Evolutionary conservation across 2,888 invertebrate species (phyloP), one percentile per base, ranked within the genome.

Genomic region (Drosophila anomelani): DNA sequence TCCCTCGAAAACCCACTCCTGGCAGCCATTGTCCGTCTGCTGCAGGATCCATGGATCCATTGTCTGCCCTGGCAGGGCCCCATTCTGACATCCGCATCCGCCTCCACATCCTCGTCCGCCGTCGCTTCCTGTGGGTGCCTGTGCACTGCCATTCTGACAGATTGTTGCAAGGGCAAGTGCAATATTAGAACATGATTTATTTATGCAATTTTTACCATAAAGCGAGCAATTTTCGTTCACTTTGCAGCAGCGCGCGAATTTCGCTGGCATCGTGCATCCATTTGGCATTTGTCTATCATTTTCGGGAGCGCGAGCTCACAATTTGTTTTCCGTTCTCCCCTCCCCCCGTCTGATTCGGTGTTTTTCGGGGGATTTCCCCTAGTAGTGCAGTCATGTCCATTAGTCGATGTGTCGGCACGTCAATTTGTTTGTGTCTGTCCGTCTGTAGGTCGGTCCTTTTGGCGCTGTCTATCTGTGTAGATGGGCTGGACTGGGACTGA

Each of bases 141-240:
- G 53, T 29, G 17, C 64, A 17, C 47, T 29, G 54, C 61, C 83
- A 70, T 75, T 80, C 77, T 87, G 88, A 90, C 85, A 89, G 89
- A 89, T 90, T 89, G 88, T 78, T 77, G 79, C 90, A 82, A 87
- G 88, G 88, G 81, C 90, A 89, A 89, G 85, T 85, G 90, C 87
- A 89, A 88, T 87, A 89, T 91, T 90, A 90, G 87, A 89, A 81
- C 88, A 90, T 91, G 89, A 89, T 89, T 89, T 89, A 89, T 89
- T 87, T 88, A 91, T 90, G 90, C 89, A 90, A 91, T 89, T 89
- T 90, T 87, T 87, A 88, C 62, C 74, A 74, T 78, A 78, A 84
- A 75, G 63, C 75, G 69, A 73, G 62, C 56, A 59, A 69, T 60
- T 69, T 67, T 77, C 64, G 58, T 71, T 32, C 62, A 56, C 63